These are phyloP conservation scores for Poeciliopsis turrubarensis DNA, from an alignment of 2,113 vertebrate genomes.

Conservation along the genomic window DNA sequence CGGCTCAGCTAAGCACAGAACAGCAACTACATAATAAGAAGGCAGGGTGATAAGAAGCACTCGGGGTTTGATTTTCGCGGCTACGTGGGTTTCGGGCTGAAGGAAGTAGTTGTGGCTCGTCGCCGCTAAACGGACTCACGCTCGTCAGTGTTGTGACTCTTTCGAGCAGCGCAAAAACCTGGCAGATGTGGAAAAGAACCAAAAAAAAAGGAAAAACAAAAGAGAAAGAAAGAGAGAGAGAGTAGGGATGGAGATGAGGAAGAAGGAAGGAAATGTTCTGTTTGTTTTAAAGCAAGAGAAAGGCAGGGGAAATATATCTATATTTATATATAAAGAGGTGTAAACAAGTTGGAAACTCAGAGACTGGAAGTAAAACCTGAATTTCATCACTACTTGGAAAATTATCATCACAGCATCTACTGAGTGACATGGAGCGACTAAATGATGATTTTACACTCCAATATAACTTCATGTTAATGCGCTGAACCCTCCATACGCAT, in stretches of 20 bases:
- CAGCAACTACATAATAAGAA: constrained; percentile 65
- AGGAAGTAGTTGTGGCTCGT: constrained; percentile 61
- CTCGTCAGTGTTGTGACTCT: constrained; percentile 85
- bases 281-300: constrained; percentile 56
- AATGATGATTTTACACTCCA: constrained; percentile 48
- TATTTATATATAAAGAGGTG: constrained; percentile 8
- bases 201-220: too few species aligned
- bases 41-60: constrained; percentile 71
- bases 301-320: constrained; percentile 22
- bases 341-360: constrained; percentile 60
- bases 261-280: constrained; percentile 49
- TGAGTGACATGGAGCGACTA: neutral
- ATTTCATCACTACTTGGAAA: constrained; percentile 28
- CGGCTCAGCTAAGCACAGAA: constrained; percentile 75
- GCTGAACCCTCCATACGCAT: too few species aligned
- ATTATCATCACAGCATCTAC: neutral
- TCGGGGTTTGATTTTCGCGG: constrained; percentile 53
- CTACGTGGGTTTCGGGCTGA: constrained; percentile 66
- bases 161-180: constrained; percentile 86
- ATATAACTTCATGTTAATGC: constrained; percentile 52
- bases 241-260: constrained; percentile 76
- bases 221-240: constrained; percentile 31
- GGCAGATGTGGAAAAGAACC: constrained; percentile 76
- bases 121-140: constrained; percentile 82
- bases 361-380: constrained; percentile 42